Percentiles rank a stretch among this genome's conserved stretches.
Evolutionary conservation across 2,797 vertebrate species (phyloP).

Genomic region (Myoxocephalus aenaeus): DNA sequence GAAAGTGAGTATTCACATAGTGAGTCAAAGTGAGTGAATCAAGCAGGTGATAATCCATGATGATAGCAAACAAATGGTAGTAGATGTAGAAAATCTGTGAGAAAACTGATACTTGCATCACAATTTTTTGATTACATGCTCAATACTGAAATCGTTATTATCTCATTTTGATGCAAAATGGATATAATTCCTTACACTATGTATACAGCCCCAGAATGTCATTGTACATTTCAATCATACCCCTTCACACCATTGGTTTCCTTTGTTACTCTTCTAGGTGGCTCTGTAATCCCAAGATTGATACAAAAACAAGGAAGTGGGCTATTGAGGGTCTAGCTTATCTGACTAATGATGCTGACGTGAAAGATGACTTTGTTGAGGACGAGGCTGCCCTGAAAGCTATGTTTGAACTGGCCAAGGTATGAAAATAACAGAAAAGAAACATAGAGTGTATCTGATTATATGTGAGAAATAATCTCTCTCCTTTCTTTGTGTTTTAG

Average conservation of each 20-base stretch:
- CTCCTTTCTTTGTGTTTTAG: slow-evolving; percentile 73
- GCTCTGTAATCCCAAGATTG: slow-evolving; percentile 93
- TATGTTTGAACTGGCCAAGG: slow-evolving; percentile 97
- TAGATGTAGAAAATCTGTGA: not conserved
- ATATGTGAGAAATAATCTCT: not conserved
- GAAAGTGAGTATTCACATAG: slow-evolving; percentile 88
- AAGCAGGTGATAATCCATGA: not conserved
- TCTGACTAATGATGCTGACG: slow-evolving; percentile 95
- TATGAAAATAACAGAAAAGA: slow-evolving; percentile 52
- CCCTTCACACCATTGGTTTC: not conserved
- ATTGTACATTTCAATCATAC: not conserved
- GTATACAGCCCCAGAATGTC: not conserved
- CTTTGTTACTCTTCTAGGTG: slow-evolving; percentile 82
- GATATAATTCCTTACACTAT: not conserved
- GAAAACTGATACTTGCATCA: not conserved
- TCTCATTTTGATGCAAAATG: not conserved
- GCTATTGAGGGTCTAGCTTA: slow-evolving; percentile 96
- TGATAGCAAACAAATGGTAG: not conserved
- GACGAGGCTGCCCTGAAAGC: slow-evolving; percentile 93
- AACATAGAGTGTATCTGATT: not conserved
- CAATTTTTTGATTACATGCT: not conserved
- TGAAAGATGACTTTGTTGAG: slow-evolving; percentile 98
- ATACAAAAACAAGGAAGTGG: slow-evolving; percentile 94
- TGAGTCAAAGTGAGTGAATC: not conserved
- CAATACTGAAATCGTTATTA: not conserved